Conservation (phyloP, 2,797 vertebrate species). For the Adelosebastes latens region DNA sequence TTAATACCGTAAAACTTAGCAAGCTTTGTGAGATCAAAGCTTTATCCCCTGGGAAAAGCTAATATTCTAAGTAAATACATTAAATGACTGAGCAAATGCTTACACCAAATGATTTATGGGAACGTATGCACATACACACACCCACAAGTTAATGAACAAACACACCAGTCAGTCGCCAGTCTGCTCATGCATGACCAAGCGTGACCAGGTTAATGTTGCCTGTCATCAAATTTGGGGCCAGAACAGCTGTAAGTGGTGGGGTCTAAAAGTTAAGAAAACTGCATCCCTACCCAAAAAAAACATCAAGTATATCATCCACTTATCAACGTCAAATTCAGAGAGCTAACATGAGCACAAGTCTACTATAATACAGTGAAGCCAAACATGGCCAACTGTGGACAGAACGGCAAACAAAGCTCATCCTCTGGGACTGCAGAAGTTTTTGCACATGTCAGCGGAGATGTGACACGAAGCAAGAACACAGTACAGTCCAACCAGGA, state of each 20-base stretch:
- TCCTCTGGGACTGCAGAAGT: constrained; percentile 4
- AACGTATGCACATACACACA: neutral
- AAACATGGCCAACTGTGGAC: neutral
- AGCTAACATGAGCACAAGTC: neutral
- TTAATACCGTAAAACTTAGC: constrained; percentile 2
- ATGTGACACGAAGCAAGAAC: constrained; percentile 14
- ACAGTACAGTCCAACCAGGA: constrained; percentile 9
- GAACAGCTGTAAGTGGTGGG: neutral
- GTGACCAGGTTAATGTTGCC: constrained; percentile 33
- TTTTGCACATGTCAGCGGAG: constrained; percentile 37
- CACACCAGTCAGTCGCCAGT: neutral
- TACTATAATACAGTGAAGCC: neutral
- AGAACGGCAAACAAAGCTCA: neutral
- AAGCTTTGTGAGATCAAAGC: neutral
- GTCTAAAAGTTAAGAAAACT: constrained; percentile 15
- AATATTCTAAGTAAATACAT: neutral
- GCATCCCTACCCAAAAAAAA: neutral
- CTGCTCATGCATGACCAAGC: constrained; percentile 30
- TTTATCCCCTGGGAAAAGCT: neutral
- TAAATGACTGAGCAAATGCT: neutral
- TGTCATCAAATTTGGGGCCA: constrained; percentile 23
- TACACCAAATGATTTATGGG: neutral
- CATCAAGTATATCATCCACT: neutral
- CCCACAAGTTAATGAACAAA: constrained; percentile 13
- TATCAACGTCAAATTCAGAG: neutral